Conservation (phyloP, 2,888 invertebrate genomes). For the Dynastes tityus region DNA sequence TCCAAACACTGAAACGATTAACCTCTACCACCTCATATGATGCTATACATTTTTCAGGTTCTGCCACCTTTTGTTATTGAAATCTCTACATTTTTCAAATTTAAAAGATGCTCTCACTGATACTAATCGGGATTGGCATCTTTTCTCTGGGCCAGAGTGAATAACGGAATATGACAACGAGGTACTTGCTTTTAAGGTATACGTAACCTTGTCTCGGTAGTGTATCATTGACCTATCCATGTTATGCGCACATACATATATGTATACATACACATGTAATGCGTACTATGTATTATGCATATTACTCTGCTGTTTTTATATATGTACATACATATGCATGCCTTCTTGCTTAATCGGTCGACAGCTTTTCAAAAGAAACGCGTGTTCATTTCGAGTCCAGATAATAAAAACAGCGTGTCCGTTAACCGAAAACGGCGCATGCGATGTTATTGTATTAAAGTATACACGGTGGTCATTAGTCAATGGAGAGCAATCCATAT, state of each 20-base stretch:
- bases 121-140: no score
- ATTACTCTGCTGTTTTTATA: neutral
- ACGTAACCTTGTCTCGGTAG: slow-evolving; percentile 5
- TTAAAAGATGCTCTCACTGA: no score
- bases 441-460: neutral
- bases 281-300: slow-evolving; percentile 4
- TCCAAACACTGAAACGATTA: no score
- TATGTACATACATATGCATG: neutral
- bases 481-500: no score
- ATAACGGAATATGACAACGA: no score
- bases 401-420: slow-evolving; percentile 32
- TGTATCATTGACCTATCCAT: slow-evolving; percentile 1
- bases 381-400: neutral
- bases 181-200: neutral
- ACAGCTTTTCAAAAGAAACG: slow-evolving; percentile 11
- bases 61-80: no score
- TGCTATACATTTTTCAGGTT: no score
- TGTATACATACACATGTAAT: neutral
- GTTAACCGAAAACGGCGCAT: slow-evolving; percentile 41
- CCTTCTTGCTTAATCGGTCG: slow-evolving; percentile 24
- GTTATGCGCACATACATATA: neutral
- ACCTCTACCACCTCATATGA: no score
- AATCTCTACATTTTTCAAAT: no score
- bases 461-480: neutral
- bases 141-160: no score